These are phyloP conservation scores for Sycobia sp. DNA, from an alignment of 1,140 invertebrate species.

Conservation along the genomic window DNA sequence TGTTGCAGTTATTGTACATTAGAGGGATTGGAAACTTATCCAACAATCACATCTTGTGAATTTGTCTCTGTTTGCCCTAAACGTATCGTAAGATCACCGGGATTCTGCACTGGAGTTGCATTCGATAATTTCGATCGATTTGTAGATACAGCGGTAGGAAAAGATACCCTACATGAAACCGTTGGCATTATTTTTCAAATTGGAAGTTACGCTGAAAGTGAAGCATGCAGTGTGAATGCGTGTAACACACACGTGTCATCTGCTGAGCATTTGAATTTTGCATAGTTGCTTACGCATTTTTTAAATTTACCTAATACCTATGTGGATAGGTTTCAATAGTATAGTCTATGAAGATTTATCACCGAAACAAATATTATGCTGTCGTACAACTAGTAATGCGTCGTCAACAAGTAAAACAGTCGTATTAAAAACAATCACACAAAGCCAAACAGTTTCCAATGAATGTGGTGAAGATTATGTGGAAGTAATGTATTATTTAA, in stretches of 20 bases:
- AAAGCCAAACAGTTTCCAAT: conserved; percentile 11
- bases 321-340: conserved; percentile 43
- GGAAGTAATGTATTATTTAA: conserved; percentile 52
- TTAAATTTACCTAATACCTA: conserved; percentile 36
- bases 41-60: background rate
- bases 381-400: conserved; percentile 46
- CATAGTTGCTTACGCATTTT: background rate
- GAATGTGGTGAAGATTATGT: conserved; percentile 42
- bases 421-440: conserved; percentile 35
- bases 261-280: background rate
- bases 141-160: conserved; percentile 45
- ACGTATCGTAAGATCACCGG: conserved; percentile 34
- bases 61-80: conserved; percentile 36
- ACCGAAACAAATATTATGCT: conserved; percentile 38
- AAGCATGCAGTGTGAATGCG: background rate
- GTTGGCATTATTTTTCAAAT: conserved; percentile 45
- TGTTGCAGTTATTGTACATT: conserved; percentile 39
- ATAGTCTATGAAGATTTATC: conserved; percentile 24
- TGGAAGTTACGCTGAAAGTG: background rate
- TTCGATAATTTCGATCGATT: conserved; percentile 53
- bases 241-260: too few relatives aligned
- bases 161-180: conserved; percentile 50
- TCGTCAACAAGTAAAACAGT: conserved; percentile 46
- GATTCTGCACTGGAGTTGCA: conserved; percentile 44
- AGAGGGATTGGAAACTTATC: conserved; percentile 43